Evolutionary conservation across 1,140 invertebrate species (phyloP), one percentile per base, ranked within the genome.

Genomic region (Octopus bimaculoides): DNA sequence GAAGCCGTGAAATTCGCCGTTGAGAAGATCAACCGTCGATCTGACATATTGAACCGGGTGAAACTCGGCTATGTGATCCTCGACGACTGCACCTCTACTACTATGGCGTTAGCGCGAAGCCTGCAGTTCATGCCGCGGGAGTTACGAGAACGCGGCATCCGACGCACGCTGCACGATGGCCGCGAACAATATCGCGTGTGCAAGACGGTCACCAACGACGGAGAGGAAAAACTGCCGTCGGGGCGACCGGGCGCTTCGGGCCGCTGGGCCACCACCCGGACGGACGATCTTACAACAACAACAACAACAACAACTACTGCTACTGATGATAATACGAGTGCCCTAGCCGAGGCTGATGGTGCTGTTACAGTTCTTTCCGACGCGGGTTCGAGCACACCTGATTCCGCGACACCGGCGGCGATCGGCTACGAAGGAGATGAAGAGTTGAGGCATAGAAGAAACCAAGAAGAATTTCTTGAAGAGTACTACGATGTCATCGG

Each of bases 61-160:
- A 83, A 81, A 5, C 80, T 85, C 8, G 84, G 84, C 7, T 77
- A 80, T 53, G 77, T 79, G 55, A 80, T 82, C 17, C 75, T 85
- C 14, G 84, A 85, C 54, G 83, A 85, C 77, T 85, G 84, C 53
- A 78, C 81, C 53, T 81, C 80, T 1, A 69, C 81, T 20, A 83
- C 84, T 4, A 82, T 84, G 73, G 81, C 83, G 8, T 77, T 85
- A 5, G 80, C 83, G 9, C 55, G 84, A 12, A 83, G 83, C 7
- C 79, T 85, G 52, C 84, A 84, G 79, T 85, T 85, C 73, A 85
- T 85, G 84, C 84, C 84, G 17, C 69, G 20, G 41, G 75, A 78
- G 4, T 78, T 54, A 17, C 52, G 20, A 12, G 14, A 26, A 77
- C 26, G 55, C 10, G 26, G 55, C 52, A 56, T 79, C 55, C 54